Evolutionary conservation across 1,140 invertebrate species (phyloP).

Genomic region (Galleria mellonella): DNA sequence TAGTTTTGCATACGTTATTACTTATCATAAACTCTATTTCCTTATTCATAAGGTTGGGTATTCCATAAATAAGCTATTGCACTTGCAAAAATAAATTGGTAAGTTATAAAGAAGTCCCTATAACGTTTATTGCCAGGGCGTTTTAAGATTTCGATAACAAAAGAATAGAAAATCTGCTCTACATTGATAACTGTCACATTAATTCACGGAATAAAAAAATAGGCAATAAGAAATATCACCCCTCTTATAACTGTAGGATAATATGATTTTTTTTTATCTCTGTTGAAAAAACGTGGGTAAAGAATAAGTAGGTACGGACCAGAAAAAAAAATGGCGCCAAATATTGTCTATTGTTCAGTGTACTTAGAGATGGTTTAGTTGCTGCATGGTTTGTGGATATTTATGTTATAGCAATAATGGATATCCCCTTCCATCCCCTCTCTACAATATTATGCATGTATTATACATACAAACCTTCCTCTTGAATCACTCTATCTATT

Average conservation of each 20-base stretch:
- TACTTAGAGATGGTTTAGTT: neutral
- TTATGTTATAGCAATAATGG: neutral
- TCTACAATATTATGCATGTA: too few species aligned
- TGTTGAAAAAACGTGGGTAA: constrained; percentile 51
- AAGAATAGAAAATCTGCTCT: constrained; percentile 27
- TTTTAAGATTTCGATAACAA: constrained; percentile 34
- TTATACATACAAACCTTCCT: too few species aligned
- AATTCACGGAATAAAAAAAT: constrained; percentile 31
- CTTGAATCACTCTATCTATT: too few species aligned
- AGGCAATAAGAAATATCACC: constrained; percentile 23
- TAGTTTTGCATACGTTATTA: neutral
- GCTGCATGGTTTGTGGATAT: neutral
- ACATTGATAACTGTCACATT: constrained; percentile 50
- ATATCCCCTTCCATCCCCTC: too few species aligned
- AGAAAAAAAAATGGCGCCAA: constrained; percentile 4
- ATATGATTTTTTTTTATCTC: constrained; percentile 26
- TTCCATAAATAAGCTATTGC: neutral
- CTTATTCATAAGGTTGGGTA: neutral
- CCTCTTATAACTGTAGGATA: constrained; percentile 26
- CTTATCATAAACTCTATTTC: neutral
- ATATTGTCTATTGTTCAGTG: neutral
- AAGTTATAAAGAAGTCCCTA: constrained; percentile 11
- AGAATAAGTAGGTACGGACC: constrained; percentile 17
- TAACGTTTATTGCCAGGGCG: constrained; percentile 47
- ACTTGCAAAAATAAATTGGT: constrained; percentile 8